Conservation (phyloP, 2,113 vertebrate genomes). For the Picathartes gymnocephalus region DNA sequence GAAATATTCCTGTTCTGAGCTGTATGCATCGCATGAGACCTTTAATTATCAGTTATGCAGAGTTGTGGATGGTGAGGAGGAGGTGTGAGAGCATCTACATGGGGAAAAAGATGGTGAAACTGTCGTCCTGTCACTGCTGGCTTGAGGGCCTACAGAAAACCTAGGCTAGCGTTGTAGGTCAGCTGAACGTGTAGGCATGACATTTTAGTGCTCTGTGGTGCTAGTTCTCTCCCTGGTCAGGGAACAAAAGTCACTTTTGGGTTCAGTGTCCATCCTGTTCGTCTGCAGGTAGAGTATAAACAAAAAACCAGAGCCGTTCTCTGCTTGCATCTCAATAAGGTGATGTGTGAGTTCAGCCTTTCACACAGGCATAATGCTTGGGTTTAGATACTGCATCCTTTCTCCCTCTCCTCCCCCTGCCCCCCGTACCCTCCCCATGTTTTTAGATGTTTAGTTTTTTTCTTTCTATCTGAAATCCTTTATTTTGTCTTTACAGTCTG, state of each 20-base stretch:
- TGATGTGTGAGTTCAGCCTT: not conserved
- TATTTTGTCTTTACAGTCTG: conserved; percentile 64
- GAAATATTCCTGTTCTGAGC: not conserved
- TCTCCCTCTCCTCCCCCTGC: not conserved
- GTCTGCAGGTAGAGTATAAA: not conserved
- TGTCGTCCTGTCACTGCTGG: accelerated
- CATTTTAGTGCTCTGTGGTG: not conserved
- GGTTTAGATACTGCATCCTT: not conserved
- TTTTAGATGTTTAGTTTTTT: not conserved
- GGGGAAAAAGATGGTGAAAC: not conserved
- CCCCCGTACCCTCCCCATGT: accelerated
- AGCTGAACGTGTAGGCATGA: not conserved
- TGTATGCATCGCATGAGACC: not conserved
- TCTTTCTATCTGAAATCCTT: conserved; percentile 23
- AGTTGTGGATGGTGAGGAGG: not conserved
- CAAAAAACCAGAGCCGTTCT: not conserved
- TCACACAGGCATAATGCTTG: not conserved
- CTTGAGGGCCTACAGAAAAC: not conserved
- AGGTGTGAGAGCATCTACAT: not conserved
- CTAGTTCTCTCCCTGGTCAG: not conserved
- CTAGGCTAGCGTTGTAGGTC: not conserved
- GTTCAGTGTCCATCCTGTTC: not conserved
- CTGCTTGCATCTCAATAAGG: not conserved
- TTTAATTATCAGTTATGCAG: not conserved
- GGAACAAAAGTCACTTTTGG: not conserved